Evolutionary conservation across 2,797 vertebrate species (phyloP), one percentile per base, ranked within the genome.

Genomic region (Cuniculus paca): DNA sequence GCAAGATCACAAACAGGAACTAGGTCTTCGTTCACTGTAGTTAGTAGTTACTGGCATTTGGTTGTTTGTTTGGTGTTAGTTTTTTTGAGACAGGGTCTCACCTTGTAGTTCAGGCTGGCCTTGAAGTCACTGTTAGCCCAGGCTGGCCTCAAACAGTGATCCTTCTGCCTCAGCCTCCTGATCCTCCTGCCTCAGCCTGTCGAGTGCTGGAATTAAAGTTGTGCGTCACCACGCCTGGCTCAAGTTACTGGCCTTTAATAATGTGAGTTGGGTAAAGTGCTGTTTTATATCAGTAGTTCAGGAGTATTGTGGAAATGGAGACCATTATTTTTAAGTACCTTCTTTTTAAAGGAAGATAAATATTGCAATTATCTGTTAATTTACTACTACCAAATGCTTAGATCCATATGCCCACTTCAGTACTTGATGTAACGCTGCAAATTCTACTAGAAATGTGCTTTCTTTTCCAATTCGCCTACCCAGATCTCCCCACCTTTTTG

Each of bases 1-100:
- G 24, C 34, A 96, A 86, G 91, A 88, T 89, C 77, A 96, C 61
- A 92, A 94, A 81, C 93, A 80, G 26, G 31, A 95, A 95, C 22
- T 91, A 79, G 70, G 48, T 89, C 28, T 87, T 81, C 0, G 61
- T 93, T 96, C 52, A n/a, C 75, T 42, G 17, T 83, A 58, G 50
- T 95, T 74, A 87, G 39, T 70, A 72, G 52, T 96, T 61, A 82
- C 24, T 95, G 75, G 28, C 80, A 48, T 92, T 97, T 65, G 34
- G n/a, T 63, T 63, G 56, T 58, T 58, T 60, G 24, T 60, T 60
- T 60, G 22, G 34, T 34, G 12, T n/a, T 65, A 34, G 12, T 17
- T 34, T 34, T 65, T 65, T 65, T 65, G 34, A 65, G 34, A n/a
- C 16, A 65, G 10, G 34, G 34, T 31, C 63, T 65, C 31, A 16